Conservation (phyloP, 2,113 vertebrate species). For the Ptychochromis oligacanthus region DNA sequence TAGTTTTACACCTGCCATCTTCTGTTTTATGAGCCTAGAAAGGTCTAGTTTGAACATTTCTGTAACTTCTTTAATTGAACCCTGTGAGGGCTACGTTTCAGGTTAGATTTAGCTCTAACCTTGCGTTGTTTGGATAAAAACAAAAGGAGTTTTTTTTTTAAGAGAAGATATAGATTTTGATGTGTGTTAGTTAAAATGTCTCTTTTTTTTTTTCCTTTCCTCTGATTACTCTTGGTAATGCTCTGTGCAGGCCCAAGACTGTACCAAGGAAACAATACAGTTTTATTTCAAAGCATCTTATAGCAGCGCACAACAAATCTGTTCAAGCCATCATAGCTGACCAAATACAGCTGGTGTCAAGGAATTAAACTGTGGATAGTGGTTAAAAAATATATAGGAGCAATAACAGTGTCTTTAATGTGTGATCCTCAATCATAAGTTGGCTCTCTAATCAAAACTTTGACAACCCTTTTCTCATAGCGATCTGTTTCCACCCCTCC, state of each 20-base stretch:
- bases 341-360: background rate
- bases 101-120: background rate
- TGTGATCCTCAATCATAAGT: background rate
- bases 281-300: background rate
- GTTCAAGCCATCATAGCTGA: accelerated
- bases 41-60: background rate
- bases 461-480: no score
- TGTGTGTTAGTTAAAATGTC: no score
- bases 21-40: background rate
- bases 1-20: background rate
- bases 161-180: no score
- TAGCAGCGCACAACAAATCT: background rate
- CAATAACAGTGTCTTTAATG: background rate
- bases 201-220: no score
- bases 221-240: background rate
- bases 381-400: background rate
- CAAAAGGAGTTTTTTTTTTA: no score
- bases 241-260: no score
- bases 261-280: background rate
- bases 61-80: background rate
- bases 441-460: no score
- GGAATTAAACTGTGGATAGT: background rate
- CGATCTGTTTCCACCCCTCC: no score
- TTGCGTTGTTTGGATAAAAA: no score
- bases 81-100: background rate